Conservation (phyloP, 2,113 vertebrate genomes). For the Canis aureus region DNA sequence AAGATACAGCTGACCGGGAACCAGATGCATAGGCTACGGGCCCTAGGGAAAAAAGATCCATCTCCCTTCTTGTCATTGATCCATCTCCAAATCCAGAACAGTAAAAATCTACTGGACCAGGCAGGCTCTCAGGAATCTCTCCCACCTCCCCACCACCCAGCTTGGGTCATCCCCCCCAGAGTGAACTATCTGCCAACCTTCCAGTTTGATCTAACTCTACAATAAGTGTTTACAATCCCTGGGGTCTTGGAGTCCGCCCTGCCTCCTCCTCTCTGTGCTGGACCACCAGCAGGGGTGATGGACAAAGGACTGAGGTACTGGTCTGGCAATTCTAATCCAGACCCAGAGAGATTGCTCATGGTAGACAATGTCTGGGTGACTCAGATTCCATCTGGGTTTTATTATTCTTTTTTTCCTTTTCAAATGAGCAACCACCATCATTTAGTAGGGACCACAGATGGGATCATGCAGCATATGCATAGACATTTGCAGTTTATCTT, state of each 20-base stretch:
- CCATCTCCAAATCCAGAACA: background rate
- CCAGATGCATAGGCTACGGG: too few species aligned
- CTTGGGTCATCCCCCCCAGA: background rate
- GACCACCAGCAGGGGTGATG: fast-evolving
- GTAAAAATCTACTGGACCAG: background rate
- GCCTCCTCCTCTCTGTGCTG: background rate
- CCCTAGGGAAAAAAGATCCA: background rate
- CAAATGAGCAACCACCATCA: background rate
- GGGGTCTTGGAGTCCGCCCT: background rate
- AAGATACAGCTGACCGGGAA: background rate
- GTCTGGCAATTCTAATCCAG: background rate
- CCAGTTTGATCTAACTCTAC: background rate
- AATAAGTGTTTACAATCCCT: background rate
- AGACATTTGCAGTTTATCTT: background rate
- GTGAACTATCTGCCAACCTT: background rate
- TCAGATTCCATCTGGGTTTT: background rate
- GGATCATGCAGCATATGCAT: background rate
- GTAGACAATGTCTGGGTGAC: background rate
- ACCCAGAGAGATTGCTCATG: background rate
- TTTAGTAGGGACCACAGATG: background rate
- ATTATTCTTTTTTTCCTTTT: background rate
- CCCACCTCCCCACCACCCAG: background rate
- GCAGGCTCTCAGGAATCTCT: background rate
- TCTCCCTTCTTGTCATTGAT: background rate
- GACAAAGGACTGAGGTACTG: background rate